Evolutionary conservation across 2,888 invertebrate species (phyloP).

Genomic region (Gnatocerus cornutus): DNA sequence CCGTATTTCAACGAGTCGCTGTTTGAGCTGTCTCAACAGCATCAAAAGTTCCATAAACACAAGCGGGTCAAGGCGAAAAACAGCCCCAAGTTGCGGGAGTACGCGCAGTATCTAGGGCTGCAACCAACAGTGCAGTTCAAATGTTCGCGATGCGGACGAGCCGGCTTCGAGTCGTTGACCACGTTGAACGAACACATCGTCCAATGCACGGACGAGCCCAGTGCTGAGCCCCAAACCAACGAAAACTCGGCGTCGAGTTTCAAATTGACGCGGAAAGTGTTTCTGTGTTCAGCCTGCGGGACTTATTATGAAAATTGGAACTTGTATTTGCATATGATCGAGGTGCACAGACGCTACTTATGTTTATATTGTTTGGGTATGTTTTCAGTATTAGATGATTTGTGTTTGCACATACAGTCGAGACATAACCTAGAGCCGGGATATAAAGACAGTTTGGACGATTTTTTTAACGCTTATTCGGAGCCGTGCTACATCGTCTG

Average conservation of each 20-base stretch:
- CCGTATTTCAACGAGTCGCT: slow-evolving; percentile 69
- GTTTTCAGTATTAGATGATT: slow-evolving; percentile 86
- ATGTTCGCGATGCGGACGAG: slow-evolving; percentile 82
- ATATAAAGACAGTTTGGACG: slow-evolving; percentile 79
- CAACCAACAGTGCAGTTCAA: slow-evolving; percentile 83
- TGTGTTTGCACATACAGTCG: slow-evolving; percentile 84
- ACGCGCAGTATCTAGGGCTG: slow-evolving; percentile 82
- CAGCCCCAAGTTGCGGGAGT: slow-evolving; percentile 72
- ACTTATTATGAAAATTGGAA: slow-evolving; percentile 92
- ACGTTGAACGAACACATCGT: slow-evolving; percentile 81
- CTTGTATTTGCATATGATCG: slow-evolving; percentile 88
- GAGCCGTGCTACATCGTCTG: slow-evolving; percentile 86
- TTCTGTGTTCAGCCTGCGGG: slow-evolving; percentile 86
- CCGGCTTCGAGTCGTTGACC: slow-evolving; percentile 79
- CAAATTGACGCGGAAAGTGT: slow-evolving; percentile 84
- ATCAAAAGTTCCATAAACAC: slow-evolving; percentile 44
- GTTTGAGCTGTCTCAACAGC: slow-evolving; percentile 66
- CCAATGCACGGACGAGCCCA: slow-evolving; percentile 72
- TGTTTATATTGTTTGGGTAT: slow-evolving; percentile 89
- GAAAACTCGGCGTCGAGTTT: slow-evolving; percentile 73
- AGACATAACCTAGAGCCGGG: slow-evolving; percentile 86
- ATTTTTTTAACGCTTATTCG: slow-evolving; percentile 78
- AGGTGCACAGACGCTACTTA: slow-evolving; percentile 86
- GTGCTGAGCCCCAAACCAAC: slow-evolving; percentile 63
- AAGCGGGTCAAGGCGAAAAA: slow-evolving; percentile 60